Percentiles rank a stretch among this genome's conserved stretches.
Evolutionary conservation across 2,797 vertebrate genomes (phyloP).

Genomic region (Pipistrellus pipistrellus): DNA sequence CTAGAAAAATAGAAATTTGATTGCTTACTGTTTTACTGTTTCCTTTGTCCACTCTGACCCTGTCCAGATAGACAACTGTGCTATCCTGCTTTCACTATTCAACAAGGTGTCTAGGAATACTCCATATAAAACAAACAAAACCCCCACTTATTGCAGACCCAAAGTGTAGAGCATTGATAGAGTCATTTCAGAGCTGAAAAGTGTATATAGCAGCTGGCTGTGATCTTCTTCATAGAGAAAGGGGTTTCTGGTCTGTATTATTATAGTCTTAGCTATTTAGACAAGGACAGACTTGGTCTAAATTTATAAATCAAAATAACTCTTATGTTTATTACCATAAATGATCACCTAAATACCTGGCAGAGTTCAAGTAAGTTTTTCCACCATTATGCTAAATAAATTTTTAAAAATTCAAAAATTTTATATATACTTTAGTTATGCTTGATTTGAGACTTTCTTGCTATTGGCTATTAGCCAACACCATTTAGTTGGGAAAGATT

Average conservation of each 20-base stretch:
- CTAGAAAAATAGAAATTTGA: not conserved
- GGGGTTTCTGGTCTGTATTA: not conserved
- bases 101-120: not conserved
- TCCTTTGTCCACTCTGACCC: not conserved
- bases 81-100: slow-evolving; percentile 1
- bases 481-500: slow-evolving; percentile 40
- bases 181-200: not conserved
- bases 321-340: slow-evolving; percentile 34
- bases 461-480: not conserved
- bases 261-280: not conserved
- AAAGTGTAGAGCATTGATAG: not conserved
- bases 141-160: not conserved
- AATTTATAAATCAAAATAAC: not conserved
- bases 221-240: not conserved
- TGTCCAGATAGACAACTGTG: not conserved
- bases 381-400: not conserved
- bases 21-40: not conserved
- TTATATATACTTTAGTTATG: not conserved
- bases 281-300: not conserved
- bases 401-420: not conserved
- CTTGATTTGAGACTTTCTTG: not conserved
- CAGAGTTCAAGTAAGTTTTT: slow-evolving; percentile 35
- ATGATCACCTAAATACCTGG: not conserved
- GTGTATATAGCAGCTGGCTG: not conserved
- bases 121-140: not conserved